These are phyloP conservation scores for Schlechtendalia chinensis DNA, from an alignment of 1,140 invertebrate species.

Conservation along the genomic window DNA sequence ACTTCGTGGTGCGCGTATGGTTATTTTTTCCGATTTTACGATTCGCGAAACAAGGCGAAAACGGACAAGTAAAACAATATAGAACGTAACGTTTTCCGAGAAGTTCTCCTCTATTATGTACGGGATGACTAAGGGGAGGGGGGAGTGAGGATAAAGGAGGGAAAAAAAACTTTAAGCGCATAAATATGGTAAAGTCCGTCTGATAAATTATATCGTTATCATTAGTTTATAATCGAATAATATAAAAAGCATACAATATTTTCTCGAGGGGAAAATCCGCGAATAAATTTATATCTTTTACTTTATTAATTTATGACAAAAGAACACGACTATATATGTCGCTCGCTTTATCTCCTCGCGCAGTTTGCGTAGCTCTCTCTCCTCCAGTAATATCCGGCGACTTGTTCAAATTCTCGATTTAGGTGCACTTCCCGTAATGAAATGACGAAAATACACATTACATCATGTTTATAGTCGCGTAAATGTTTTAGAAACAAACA, in stretches of 20 bases:
- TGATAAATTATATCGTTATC: constrained; percentile 42
- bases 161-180: constrained; percentile 2
- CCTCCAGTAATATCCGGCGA: neutral
- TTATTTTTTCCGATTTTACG: neutral
- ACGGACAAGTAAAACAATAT: neutral
- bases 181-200: constrained; percentile 7
- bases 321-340: neutral
- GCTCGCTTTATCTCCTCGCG: constrained; percentile 4
- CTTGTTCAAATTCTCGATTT: constrained; percentile 25
- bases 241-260: constrained; percentile 30
- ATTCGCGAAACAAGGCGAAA: neutral
- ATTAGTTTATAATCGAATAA: constrained; percentile 40
- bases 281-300: constrained; percentile 35
- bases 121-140: no score
- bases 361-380: neutral
- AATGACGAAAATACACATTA: constrained; percentile 18
- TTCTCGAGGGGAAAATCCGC: constrained; percentile 36
- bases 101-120: neutral
- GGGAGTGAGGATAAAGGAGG: no score
- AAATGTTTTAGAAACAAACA: constrained; percentile 22
- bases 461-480: neutral
- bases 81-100: neutral
- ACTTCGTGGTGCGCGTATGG: no score
- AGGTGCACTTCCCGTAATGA: constrained; percentile 16
- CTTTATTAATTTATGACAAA: constrained; percentile 41